Evolutionary conservation across 2,113 vertebrate species (phyloP).

Genomic region (Sphyrna mokarran): DNA sequence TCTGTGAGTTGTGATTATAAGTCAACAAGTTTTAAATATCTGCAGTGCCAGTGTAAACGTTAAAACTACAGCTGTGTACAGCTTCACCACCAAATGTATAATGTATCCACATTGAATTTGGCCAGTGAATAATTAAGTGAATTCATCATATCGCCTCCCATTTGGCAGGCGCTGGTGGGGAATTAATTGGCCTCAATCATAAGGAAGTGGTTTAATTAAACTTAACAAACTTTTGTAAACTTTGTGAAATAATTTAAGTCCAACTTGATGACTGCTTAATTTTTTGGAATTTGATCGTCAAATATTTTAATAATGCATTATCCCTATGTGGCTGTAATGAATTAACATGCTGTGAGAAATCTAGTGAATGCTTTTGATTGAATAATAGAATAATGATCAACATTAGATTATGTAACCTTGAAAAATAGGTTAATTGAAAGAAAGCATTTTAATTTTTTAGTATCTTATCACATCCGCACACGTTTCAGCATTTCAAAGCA

Average conservation of each 20-base stretch:
- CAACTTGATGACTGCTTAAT: background rate
- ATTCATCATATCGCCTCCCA: background rate
- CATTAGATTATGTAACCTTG: background rate
- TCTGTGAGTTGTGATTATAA: conserved; percentile 5
- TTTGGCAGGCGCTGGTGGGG: background rate
- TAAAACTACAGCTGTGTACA: background rate
- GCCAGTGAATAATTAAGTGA: background rate
- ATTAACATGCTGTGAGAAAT: background rate
- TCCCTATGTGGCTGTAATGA: background rate
- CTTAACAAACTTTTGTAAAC: background rate
- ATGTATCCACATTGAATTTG: background rate
- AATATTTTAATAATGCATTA: background rate
- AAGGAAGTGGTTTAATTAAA: background rate
- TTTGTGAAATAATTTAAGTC: background rate
- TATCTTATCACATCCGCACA: background rate
- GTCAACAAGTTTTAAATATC: background rate
- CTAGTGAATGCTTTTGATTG: background rate
- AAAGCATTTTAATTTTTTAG: background rate
- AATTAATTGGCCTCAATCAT: background rate
- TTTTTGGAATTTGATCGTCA: background rate
- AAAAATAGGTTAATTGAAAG: background rate
- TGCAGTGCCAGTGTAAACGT: background rate
- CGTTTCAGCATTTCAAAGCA: background rate
- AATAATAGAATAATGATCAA: background rate
- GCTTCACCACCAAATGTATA: background rate